Evolutionary conservation across 2,113 vertebrate genomes (phyloP).

Genomic region (Theristicus caerulescens): DNA sequence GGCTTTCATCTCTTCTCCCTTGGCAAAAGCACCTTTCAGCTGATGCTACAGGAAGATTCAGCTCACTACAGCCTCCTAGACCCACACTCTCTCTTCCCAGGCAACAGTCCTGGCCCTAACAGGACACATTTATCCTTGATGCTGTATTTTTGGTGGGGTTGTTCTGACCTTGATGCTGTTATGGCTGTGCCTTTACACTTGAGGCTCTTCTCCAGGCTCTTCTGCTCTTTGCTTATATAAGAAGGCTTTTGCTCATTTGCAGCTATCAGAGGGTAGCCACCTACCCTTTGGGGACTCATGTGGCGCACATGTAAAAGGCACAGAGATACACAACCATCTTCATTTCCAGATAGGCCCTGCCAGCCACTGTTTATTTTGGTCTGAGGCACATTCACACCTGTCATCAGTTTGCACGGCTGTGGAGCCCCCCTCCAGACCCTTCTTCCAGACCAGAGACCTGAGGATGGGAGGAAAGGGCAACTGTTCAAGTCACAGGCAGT

Average conservation of each 20-base stretch:
- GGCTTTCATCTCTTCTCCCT: neutral
- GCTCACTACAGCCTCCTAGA: neutral
- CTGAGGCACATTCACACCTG: neutral
- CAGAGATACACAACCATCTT: neutral
- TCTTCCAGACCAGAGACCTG: neutral
- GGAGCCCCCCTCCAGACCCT: neutral
- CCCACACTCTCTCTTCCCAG: neutral
- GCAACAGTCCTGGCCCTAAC: neutral
- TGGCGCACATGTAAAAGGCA: neutral
- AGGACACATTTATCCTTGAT: neutral
- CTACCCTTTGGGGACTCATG: neutral
- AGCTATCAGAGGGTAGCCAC: neutral
- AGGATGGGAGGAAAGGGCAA: neutral
- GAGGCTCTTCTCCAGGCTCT: neutral
- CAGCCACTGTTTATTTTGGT: neutral
- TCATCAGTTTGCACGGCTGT: neutral
- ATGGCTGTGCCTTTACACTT: neutral
- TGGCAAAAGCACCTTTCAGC: neutral
- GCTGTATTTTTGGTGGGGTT: neutral
- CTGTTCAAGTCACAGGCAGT: neutral
- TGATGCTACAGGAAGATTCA: neutral
- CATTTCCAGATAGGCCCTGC: neutral
- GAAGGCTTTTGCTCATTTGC: neutral
- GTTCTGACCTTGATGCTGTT: neutral
- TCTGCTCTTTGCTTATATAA: neutral